Percentiles rank a stretch among this genome's conserved stretches.
phyloP scores from a whole-genome alignment of 2,888 invertebrate species.

The Germaria angustata region DNA sequence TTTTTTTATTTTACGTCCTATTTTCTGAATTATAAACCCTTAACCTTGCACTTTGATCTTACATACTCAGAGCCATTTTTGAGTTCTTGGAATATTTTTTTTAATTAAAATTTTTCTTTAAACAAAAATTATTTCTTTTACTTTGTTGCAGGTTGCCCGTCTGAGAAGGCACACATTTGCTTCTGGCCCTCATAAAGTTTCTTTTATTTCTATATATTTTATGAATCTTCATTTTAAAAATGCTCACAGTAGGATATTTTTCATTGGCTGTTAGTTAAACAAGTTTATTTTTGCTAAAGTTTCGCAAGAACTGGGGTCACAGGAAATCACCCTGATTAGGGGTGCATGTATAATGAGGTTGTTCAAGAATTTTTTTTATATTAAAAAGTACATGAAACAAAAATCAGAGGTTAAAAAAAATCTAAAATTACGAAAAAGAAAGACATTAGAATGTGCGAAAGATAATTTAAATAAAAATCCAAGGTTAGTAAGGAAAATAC shows the following conservation, averaged over 20 bases:
- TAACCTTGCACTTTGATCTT: too few species aligned
- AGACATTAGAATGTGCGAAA: constrained; percentile 63
- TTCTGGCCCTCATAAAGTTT: neutral
- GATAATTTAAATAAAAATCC: constrained; percentile 27
- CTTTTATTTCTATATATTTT: neutral
- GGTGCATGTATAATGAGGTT: constrained; percentile 63
- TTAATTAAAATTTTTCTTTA: too few species aligned
- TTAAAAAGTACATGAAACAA: neutral
- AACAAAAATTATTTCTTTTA: too few species aligned
- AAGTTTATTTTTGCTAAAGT: constrained; percentile 5
- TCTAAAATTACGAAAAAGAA: constrained; percentile 7
- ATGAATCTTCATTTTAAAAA: neutral
- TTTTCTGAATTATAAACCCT: too few species aligned
- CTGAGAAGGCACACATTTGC: neutral
- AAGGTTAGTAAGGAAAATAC: constrained; percentile 8
- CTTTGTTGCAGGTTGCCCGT: neutral
- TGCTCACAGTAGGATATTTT: constrained; percentile 54
- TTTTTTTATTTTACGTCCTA: too few species aligned
- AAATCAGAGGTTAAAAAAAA: constrained; percentile 36
- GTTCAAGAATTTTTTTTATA: neutral
- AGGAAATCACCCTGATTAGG: constrained; percentile 35
- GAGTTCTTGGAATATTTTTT: neutral
- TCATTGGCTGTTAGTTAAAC: neutral
- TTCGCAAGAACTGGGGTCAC: constrained; percentile 5
- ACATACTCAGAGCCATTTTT: too few species aligned